Base-by-base conservation (phyloP, 2,797 vertebrate genomes). In the Molossus molossus region DNA sequence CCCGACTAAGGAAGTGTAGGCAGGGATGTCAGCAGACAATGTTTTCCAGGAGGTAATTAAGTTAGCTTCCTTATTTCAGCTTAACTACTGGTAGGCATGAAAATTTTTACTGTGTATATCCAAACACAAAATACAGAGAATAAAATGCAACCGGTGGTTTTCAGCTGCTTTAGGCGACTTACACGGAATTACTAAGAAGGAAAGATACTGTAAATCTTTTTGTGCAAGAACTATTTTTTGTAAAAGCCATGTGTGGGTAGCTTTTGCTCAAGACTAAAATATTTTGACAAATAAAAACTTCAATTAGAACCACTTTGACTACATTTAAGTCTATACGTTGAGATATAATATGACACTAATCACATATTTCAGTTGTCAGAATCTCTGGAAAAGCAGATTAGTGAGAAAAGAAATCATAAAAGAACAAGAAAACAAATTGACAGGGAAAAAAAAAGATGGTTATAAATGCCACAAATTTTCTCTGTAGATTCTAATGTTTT, bases 211-310 rank as follows among this genome's bases (percentile, higher is more conserved):
- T 37, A 73, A 96, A 87, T 96, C 67, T 94, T 93, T 92, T 72
- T 87, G 18, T 94, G 9, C 33, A 96, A 95, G 83, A 62, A 60
- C 14, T 58, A 7, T 87, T 94, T 45, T 96, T 92, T 91, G 29
- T 77, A 88, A 77, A 58, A 95, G 55, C 67, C 33, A 95, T 94
- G n/a, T 45, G 10, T 45, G 83, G 70, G 84, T 87, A 67, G 64
- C 80, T 97, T 98, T 93, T 65, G 94, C 62, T 91, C 82, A 88
- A 92, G 82, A 90, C 93, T 94, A 96, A 97, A 94, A 97, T 96
- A 95, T 98, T 97, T 94, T 93, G 90, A 67, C 85, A 87, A 72
- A 85, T 94, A 89, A 96, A 96, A 98, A 91, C 81, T 94, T 95
- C 91, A 94, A 90, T 72, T 69, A 91, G 94, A 94, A 72, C 2